A percentile compares a stretch with the other conserved stretches of the same genome.
phyloP scores from a whole-genome alignment of 2,888 invertebrate genomes.

The Thecocarcelia acutangulata region DNA sequence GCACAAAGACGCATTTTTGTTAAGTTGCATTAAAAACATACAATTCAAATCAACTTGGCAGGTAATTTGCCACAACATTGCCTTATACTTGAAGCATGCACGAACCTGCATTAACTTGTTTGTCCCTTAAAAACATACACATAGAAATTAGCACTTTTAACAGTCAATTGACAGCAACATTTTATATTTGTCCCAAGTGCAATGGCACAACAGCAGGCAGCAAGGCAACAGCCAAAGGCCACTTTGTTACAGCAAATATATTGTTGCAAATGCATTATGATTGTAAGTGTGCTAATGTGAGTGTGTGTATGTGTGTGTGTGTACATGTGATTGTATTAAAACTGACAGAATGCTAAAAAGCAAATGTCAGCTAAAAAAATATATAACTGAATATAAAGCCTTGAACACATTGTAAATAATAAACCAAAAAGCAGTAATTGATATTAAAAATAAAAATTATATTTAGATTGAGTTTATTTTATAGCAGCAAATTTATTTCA shows the following conservation, averaged over 20 bases:
- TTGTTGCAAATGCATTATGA: background rate
- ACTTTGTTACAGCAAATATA: slow-evolving; percentile 25
- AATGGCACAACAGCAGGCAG: slow-evolving; percentile 22
- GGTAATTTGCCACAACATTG: slow-evolving; percentile 72
- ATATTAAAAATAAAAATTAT: slow-evolving; percentile 3
- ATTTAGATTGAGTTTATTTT: background rate
- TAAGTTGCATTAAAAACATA: slow-evolving; percentile 20
- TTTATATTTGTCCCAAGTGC: slow-evolving; percentile 58
- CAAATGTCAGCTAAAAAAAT: slow-evolving; percentile 19
- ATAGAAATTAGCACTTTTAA: slow-evolving; percentile 33
- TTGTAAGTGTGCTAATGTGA: background rate
- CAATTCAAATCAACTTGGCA: slow-evolving; percentile 70
- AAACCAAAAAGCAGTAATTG: slow-evolving; percentile 11
- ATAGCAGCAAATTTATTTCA: slow-evolving; percentile 6
- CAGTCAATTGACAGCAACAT: slow-evolving; percentile 60
- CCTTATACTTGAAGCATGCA: slow-evolving; percentile 53
- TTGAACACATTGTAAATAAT: background rate
- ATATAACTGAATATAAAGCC: background rate
- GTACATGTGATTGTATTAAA: slow-evolving; percentile 1
- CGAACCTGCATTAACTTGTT: slow-evolving; percentile 33
- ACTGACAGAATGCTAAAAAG: slow-evolving; percentile 23
- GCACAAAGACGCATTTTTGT: slow-evolving; percentile 8
- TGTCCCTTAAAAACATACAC: background rate
- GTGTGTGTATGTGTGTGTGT: background rate
- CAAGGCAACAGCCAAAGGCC: slow-evolving; percentile 46